Evolutionary conservation across 2,113 vertebrate species (phyloP).

Genomic region (Xiphorhynchus elegans): DNA sequence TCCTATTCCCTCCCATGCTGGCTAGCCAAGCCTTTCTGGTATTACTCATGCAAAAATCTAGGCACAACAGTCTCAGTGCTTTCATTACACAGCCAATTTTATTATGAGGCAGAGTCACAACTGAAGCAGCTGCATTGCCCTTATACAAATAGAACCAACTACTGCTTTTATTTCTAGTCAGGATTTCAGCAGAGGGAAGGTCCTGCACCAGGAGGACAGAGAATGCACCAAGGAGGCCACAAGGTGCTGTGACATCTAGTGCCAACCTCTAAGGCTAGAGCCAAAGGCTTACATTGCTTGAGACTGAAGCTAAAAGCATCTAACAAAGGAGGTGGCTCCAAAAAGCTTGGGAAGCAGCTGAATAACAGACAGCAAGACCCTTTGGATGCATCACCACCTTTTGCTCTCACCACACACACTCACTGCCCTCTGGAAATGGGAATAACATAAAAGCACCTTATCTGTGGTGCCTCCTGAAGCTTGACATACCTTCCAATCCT

Average conservation of each 20-base stretch:
- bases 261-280: neutral
- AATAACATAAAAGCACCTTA: neutral
- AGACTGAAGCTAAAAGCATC: neutral
- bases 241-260: neutral
- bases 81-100: neutral
- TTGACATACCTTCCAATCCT: conserved; percentile 82
- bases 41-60: neutral
- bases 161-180: neutral
- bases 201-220: neutral
- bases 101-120: neutral
- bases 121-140: neutral
- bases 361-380: neutral
- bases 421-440: neutral
- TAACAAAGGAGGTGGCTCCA: neutral
- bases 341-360: neutral
- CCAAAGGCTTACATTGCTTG: neutral
- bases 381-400: neutral
- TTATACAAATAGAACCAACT: neutral
- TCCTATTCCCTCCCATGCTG: neutral
- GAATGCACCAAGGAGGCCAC: neutral
- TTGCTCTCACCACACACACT: neutral
- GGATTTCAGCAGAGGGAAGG: neutral
- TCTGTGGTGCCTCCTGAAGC: neutral
- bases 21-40: neutral
- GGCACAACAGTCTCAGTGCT: neutral